These are phyloP conservation scores for Idaea biselata DNA, from an alignment of 2,888 invertebrate species.

Conservation along the genomic window DNA sequence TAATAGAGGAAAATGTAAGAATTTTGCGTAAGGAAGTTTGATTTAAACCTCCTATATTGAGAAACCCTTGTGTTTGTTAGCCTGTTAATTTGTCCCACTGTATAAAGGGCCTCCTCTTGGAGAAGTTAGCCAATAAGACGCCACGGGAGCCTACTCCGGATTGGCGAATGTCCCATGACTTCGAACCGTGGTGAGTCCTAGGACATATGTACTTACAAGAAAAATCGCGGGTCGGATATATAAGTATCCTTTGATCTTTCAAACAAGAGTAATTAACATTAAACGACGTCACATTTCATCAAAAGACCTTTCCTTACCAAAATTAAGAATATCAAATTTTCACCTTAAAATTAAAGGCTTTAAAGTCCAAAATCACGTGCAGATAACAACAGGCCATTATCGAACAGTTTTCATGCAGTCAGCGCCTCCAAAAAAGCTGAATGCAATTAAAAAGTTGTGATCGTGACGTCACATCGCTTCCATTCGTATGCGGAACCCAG, in stretches of 20 bases:
- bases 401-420: background rate
- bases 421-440: constrained; percentile 11
- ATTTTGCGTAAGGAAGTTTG: too few relatives aligned
- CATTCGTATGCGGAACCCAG: constrained; percentile 29
- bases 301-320: background rate
- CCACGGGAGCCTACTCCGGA: too few relatives aligned
- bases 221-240: too few relatives aligned
- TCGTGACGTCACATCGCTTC: constrained; percentile 11
- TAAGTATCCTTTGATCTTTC: background rate
- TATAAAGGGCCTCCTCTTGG: too few relatives aligned
- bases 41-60: too few relatives aligned
- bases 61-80: too few relatives aligned
- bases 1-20: too few relatives aligned
- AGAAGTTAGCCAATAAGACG: too few relatives aligned
- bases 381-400: background rate
- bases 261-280: background rate
- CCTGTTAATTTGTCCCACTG: too few relatives aligned
- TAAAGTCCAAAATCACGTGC: background rate
- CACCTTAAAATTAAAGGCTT: background rate
- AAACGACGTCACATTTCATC: background rate
- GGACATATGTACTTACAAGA: too few relatives aligned
- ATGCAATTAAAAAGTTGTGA: constrained; percentile 22
- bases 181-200: too few relatives aligned
- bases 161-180: too few relatives aligned
- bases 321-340: background rate